A percentile compares a stretch with the other conserved stretches of the same genome.
These are phyloP conservation scores for Drosophila neotestacea DNA, from an alignment of 2,888 invertebrate species.

Conservation along the genomic window DNA sequence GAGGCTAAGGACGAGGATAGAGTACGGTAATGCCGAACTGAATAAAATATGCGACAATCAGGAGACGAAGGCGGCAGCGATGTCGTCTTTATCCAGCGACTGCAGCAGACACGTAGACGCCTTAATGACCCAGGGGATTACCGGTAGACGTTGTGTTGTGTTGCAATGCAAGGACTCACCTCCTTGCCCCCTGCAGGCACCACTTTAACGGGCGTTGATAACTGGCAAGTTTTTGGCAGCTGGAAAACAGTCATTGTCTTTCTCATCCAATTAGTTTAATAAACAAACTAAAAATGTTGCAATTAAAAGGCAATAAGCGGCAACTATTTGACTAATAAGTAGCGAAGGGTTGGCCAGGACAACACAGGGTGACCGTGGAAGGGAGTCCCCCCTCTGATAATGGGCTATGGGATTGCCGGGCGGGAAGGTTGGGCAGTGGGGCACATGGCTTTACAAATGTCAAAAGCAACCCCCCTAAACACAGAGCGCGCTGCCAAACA, in stretches of 20 bases:
- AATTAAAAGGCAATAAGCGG: constrained; percentile 72
- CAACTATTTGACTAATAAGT: constrained; percentile 52
- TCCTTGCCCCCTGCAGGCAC: neutral
- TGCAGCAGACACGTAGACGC: constrained; percentile 71
- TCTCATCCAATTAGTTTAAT: constrained; percentile 58
- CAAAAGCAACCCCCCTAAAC: constrained; percentile 63
- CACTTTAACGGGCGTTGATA: constrained; percentile 12
- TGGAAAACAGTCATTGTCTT: constrained; percentile 2
- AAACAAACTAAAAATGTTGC: constrained; percentile 45
- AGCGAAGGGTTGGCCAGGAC: constrained; percentile 23
- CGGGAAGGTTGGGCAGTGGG: constrained; percentile 28
- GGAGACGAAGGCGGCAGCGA: constrained; percentile 40
- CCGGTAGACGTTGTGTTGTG: constrained; percentile 56
- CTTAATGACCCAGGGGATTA: constrained; percentile 72
- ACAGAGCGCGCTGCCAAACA: constrained; percentile 44
- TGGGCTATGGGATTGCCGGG: constrained; percentile 37
- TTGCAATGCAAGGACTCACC: constrained; percentile 11
- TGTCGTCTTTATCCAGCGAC: constrained; percentile 47
- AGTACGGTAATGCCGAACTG: constrained; percentile 49
- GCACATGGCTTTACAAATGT: constrained; percentile 44
- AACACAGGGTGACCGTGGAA: neutral
- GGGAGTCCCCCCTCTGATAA: constrained; percentile 23
- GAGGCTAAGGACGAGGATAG: constrained; percentile 12
- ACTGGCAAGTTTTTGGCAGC: constrained; percentile 10
- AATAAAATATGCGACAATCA: constrained; percentile 69